Conservation (phyloP, 2,888 invertebrate species). For the Galerucella calmariensis region DNA sequence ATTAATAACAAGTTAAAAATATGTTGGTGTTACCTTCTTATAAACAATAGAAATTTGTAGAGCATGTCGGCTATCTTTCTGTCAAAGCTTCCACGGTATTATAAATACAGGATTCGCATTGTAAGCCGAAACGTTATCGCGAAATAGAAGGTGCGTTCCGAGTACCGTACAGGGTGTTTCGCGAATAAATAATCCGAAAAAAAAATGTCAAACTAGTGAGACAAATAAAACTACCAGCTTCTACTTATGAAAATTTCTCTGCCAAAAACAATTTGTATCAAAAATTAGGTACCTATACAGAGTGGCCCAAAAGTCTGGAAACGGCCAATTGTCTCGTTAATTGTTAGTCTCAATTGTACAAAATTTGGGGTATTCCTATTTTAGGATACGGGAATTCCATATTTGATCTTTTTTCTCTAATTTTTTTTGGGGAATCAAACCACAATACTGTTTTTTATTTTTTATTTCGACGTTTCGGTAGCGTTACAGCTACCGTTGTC, state of each 20-base stretch:
- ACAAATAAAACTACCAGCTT: background rate
- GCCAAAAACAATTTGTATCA: no score
- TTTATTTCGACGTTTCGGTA: no score
- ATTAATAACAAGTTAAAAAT: conserved; percentile 11
- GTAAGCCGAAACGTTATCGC: background rate
- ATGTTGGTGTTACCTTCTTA: background rate
- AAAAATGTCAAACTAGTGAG: background rate
- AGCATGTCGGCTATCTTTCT: conserved; percentile 14
- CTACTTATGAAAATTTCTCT: no score
- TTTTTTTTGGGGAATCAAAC: background rate
- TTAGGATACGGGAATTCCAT: no score
- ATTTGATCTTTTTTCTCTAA: no score
- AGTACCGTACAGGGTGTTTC: background rate
- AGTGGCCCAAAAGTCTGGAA: no score
- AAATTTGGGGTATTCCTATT: no score
- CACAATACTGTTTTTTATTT: no score
- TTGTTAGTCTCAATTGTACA: no score
- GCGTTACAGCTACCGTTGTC: no score
- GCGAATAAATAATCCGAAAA: background rate
- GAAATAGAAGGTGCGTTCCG: background rate
- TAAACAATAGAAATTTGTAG: conserved; percentile 18
- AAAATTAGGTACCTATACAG: no score
- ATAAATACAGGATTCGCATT: background rate
- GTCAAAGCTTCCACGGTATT: conserved; percentile 17
- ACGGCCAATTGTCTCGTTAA: no score